Evolutionary conservation across 2,888 invertebrate species (phyloP).

Genomic region (Chrysolina haemoptera): DNA sequence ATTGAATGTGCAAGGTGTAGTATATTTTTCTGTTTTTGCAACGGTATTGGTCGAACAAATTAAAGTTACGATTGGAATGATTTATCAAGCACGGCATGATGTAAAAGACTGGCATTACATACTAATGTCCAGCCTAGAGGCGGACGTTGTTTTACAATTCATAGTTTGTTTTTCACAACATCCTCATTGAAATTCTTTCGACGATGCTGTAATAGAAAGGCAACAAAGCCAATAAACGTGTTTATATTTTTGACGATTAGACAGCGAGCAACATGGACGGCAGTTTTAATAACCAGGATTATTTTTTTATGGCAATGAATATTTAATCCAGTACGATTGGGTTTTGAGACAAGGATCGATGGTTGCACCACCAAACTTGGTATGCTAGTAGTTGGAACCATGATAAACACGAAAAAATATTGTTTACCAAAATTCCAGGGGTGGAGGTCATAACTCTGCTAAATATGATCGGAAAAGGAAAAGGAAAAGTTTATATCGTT

Average conservation of each 20-base stretch:
- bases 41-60: not conserved
- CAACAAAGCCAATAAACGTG: conserved; percentile 9
- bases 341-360: too few relatives aligned
- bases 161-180: conserved; percentile 44
- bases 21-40: conserved; percentile 2
- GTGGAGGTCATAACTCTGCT: too few relatives aligned
- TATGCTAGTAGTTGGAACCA: too few relatives aligned
- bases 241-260: conserved; percentile 9
- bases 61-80: conserved; percentile 13
- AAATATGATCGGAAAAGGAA: too few relatives aligned
- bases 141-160: conserved; percentile 42
- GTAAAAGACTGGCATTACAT: conserved; percentile 19
- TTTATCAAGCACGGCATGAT: conserved; percentile 25
- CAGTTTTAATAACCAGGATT: not conserved
- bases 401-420: too few relatives aligned
- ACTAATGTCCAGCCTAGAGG: conserved; percentile 23
- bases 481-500: too few relatives aligned
- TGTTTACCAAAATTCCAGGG: too few relatives aligned
- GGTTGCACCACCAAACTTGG: too few relatives aligned
- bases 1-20: too few relatives aligned
- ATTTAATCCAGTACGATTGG: too few relatives aligned
- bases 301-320: not conserved
- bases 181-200: conserved; percentile 41
- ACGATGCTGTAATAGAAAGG: conserved; percentile 38
- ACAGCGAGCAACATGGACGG: not conserved